Percentiles rank a stretch among this genome's conserved stretches.
These are phyloP conservation scores for Netelia fuscicornis DNA, from an alignment of 2,888 invertebrate species.

Conservation along the genomic window DNA sequence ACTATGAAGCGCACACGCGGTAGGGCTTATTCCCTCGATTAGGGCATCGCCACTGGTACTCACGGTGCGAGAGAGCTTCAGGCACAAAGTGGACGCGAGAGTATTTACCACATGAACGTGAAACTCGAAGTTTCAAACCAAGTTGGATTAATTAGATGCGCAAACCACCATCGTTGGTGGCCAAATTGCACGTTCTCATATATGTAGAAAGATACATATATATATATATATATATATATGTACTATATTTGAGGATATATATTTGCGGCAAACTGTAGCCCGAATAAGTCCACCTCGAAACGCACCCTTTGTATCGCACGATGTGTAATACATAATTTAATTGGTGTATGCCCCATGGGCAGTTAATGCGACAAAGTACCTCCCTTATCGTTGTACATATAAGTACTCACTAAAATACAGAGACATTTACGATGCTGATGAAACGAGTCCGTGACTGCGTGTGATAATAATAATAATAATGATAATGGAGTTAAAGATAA, in stretches of 20 bases:
- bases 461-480: background rate
- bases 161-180: background rate
- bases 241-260: background rate
- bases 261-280: slow-evolving; percentile 31
- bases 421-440: background rate
- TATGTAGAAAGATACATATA: background rate
- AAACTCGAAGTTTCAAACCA: slow-evolving; percentile 47
- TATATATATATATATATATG: too few species aligned
- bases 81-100: background rate
- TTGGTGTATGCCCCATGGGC: slow-evolving; percentile 18
- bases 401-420: background rate
- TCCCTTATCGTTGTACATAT: background rate
- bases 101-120: slow-evolving; percentile 5
- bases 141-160: slow-evolving; percentile 58
- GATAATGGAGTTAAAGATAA: too few species aligned
- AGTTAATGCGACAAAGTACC: slow-evolving; percentile 27
- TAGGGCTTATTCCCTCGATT: slow-evolving; percentile 56
- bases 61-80: background rate
- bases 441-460: slow-evolving; percentile 4
- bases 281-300: slow-evolving; percentile 29
- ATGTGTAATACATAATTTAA: slow-evolving; percentile 39
- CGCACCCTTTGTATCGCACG: background rate
- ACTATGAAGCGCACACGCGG: slow-evolving; percentile 5
- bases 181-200: background rate
- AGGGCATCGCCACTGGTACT: background rate